Evolutionary conservation across 2,888 invertebrate genomes (phyloP).

Genomic region (Eupeodes latifasciatus): DNA sequence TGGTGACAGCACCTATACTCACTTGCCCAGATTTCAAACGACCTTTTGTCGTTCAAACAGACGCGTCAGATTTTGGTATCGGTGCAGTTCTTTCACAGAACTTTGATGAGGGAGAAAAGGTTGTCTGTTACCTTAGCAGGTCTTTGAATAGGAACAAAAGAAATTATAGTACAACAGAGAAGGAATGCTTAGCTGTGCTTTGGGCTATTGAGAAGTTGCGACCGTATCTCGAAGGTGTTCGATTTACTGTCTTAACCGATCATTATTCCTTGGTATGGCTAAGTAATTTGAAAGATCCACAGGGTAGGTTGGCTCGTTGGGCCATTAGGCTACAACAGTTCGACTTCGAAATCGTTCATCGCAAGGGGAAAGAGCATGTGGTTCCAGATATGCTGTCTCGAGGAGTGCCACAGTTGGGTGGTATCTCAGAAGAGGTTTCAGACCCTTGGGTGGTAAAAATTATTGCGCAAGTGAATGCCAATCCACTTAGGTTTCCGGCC

Average conservation of each 20-base stretch:
- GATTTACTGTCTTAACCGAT: not conserved
- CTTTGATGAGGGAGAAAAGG: not conserved
- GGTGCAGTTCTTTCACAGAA: no score
- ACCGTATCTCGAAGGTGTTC: no score
- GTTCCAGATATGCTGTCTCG: conserved; percentile 28
- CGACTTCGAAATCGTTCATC: conserved; percentile 33
- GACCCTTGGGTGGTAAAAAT: conserved; percentile 1
- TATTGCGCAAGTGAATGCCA: not conserved
- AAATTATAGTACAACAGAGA: not conserved
- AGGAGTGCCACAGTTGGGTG: conserved; percentile 4
- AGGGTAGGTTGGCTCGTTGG: conserved; percentile 29
- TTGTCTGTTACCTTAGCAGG: not conserved
- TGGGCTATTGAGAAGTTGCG: conserved; percentile 19
- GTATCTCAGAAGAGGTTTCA: not conserved
- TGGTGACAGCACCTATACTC: no score
- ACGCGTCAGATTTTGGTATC: no score
- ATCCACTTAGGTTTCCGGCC: not conserved
- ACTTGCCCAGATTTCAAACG: no score
- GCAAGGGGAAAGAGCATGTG: conserved; percentile 38
- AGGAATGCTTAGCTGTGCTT: not conserved
- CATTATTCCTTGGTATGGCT: not conserved
- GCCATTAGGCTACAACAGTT: not conserved
- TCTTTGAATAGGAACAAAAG: not conserved
- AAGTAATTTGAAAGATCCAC: conserved; percentile 21
- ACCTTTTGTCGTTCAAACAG: no score